Base-by-base conservation (phyloP, 1,140 invertebrate genomes). In the Drosophila rufa region DNA sequence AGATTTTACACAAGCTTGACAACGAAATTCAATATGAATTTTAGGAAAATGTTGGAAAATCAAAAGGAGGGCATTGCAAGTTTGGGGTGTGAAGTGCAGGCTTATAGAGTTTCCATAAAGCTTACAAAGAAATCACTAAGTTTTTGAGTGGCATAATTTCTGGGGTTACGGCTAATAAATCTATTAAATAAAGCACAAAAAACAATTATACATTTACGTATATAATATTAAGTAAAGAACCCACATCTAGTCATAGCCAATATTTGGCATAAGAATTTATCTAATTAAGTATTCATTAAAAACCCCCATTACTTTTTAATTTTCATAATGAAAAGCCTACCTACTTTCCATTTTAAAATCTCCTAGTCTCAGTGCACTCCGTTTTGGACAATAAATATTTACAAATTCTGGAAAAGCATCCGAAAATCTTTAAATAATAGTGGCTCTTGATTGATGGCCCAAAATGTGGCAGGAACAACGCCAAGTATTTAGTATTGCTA, bases 21-120 rank as follows among this genome's bases (percentile, higher is more conserved):
- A 86, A 70, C 57, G 82, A 86, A 85, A 85, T 78, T 38, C 33
- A 84, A 83, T 47, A 60, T 45, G 50, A 77, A 33, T 40, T 55
- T 47, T 14, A n/a, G 14, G 9, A 40, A 56, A 47, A 11, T 17
- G 11, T 38, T 33, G 25, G 11, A 25, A 27, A 62, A 27, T 33
- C n/a, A 58, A 50, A 22, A 14, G 2, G 30, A 65, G 8, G 43
- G 9, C 25, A 33, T 25, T 38, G 5, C 8, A 27, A 38, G 11
- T 56, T 19, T 50, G 45, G 19, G 15, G 30, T 30, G 36, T 70
- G 22, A 59, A 70, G 19, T 17, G 27, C 33, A n/a, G 42, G 12
- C 0, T 51, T 51, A 33, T 33, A 17, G 25, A 17, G 17, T 33
- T 30, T 30, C 19, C 14, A 46, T 5, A 50, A 50, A 3, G 15